Percentiles rank a stretch among this genome's conserved stretches.
Conservation (phyloP, 2,888 invertebrate species). For the Apodemia duryi region DNA sequence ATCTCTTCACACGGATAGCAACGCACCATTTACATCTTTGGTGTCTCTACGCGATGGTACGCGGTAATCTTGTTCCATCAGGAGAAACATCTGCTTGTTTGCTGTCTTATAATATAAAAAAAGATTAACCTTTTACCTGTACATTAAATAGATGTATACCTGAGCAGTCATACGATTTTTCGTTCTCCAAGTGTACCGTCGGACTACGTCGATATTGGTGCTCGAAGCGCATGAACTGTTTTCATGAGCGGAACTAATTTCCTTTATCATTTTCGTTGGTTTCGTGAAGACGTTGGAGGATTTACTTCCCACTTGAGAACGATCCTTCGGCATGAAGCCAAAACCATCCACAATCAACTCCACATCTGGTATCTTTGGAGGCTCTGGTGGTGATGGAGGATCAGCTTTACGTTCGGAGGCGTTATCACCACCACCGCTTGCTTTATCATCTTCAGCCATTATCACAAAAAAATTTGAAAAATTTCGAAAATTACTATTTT, state of each 20-base stretch:
- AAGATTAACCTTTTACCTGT: no score
- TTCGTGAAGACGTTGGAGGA: constrained; percentile 36
- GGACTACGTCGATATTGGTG: constrained; percentile 66
- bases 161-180: constrained; percentile 82
- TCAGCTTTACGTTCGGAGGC: constrained; percentile 36
- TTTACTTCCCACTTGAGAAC: constrained; percentile 16
- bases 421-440: constrained; percentile 48
- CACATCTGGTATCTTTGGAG: constrained; percentile 53
- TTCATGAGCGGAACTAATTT: constrained; percentile 34
- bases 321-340: constrained; percentile 61
- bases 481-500: constrained; percentile 15
- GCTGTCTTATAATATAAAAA: no score
- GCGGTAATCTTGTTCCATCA: no score
- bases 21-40: no score
- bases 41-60: no score
- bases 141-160: constrained; percentile 38
- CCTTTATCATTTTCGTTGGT: constrained; percentile 35
- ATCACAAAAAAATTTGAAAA: constrained; percentile 36
- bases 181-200: constrained; percentile 84
- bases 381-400: constrained; percentile 36
- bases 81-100: no score
- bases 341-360: constrained; percentile 70
- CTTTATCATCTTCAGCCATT: constrained; percentile 49
- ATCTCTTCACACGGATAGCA: no score
- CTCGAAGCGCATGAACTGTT: constrained; percentile 58